Evolutionary conservation across 2,888 invertebrate species (phyloP).

Genomic region (Drosophila anomelani): DNA sequence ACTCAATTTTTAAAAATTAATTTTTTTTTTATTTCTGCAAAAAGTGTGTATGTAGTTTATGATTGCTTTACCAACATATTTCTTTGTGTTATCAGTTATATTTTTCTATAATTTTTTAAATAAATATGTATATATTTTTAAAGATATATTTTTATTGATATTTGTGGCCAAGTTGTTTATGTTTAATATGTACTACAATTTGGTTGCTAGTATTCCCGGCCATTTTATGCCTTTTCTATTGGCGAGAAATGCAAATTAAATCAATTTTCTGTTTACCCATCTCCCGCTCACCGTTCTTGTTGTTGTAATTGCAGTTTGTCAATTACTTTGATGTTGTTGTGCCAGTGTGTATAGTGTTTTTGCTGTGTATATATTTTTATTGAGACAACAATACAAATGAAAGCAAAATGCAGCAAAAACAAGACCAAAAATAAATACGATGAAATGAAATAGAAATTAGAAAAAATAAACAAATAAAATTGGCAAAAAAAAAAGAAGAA

Average conservation of each 20-base stretch:
- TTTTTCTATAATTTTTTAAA: conserved; percentile 19
- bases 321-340: conserved; percentile 31
- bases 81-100: conserved; percentile 22
- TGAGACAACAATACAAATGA: neutral
- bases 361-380: conserved; percentile 1
- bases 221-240: conserved; percentile 30
- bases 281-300: neutral
- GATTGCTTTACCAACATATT: neutral
- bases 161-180: neutral
- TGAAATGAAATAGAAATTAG: conserved; percentile 2
- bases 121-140: neutral
- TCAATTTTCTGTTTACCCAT: conserved; percentile 48
- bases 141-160: neutral
- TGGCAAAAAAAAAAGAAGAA: neutral
- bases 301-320: conserved; percentile 49
- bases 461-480: neutral
- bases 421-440: neutral
- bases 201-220: conserved; percentile 14
- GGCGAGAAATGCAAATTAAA: conserved; percentile 52
- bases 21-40: neutral
- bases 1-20: neutral
- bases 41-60: no score
- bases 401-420: conserved; percentile 5
- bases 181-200: neutral
- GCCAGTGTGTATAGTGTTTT: neutral